These are phyloP conservation scores for Cynocephalus volans DNA, from an alignment of 2,113 vertebrate genomes.

Conservation along the genomic window DNA sequence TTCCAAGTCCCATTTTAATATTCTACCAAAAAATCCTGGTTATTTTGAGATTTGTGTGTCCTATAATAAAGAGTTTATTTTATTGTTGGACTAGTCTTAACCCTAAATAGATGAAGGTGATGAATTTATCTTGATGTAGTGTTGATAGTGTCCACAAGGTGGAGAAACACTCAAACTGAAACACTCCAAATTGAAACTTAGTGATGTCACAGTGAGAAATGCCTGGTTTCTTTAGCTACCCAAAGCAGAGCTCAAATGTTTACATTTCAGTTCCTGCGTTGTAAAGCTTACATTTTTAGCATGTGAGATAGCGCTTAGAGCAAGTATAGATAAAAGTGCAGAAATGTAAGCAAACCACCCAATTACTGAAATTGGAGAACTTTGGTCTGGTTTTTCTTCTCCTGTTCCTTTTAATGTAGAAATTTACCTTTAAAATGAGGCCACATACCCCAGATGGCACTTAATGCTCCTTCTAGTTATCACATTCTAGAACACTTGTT, in stretches of 20 bases:
- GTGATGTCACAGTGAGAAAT: rapidly evolving
- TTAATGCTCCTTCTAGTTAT: not conserved
- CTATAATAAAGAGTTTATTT: not conserved
- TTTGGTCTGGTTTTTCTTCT: not conserved
- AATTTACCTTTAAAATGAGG: not conserved
- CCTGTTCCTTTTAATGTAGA: not conserved
- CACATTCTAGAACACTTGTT: not conserved
- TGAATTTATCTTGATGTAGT: conserved; percentile 38
- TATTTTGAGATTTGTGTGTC: not conserved
- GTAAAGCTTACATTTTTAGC: not conserved
- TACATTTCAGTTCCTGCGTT: not conserved
- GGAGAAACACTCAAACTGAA: conserved; percentile 73
- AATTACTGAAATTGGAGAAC: not conserved
- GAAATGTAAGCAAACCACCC: conserved; percentile 18
- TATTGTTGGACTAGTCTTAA: rapidly evolving
- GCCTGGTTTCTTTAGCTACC: not conserved
- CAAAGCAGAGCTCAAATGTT: not conserved
- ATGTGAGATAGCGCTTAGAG: not conserved
- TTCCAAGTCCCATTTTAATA: not conserved
- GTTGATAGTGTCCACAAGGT: conserved; percentile 78
- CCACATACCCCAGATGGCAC: not conserved
- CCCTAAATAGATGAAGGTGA: too few relatives aligned
- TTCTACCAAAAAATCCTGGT: too few relatives aligned
- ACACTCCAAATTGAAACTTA: rapidly evolving
- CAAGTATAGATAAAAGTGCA: conserved; percentile 16